Evolutionary conservation across 2,113 vertebrate genomes (phyloP).

Genomic region (Dicerorhinus sumatrensis): DNA sequence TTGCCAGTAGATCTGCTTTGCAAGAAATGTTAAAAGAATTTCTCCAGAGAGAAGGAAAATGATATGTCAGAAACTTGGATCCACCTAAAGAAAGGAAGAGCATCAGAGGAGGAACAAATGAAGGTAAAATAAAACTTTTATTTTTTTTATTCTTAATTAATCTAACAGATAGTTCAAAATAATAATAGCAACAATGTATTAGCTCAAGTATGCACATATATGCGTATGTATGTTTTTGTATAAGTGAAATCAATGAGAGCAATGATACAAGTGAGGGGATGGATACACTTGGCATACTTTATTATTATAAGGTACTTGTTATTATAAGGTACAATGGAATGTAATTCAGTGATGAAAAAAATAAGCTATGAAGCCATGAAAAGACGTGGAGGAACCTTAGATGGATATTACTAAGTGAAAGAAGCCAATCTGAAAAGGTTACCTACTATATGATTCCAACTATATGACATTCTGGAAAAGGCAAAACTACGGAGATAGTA

Average conservation of each 20-base stretch:
- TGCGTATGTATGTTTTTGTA: no score
- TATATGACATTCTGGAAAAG: not conserved
- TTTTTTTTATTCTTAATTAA: no score
- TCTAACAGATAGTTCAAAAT: no score
- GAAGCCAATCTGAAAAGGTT: not conserved
- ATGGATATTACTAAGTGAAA: not conserved
- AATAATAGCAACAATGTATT: no score
- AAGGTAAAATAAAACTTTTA: no score
- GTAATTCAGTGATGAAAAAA: not conserved
- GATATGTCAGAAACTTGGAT: no score
- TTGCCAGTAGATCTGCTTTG: no score
- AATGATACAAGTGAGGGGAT: not conserved
- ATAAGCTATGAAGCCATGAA: not conserved
- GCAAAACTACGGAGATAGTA: not conserved
- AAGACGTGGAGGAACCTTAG: not conserved
- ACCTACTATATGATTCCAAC: not conserved
- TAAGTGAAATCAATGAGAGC: not conserved
- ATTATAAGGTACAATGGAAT: not conserved
- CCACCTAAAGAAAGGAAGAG: no score
- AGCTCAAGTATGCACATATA: no score
- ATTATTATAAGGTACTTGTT: not conserved
- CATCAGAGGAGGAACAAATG: no score
- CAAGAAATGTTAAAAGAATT: no score
- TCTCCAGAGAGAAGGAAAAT: no score
- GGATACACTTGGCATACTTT: not conserved